These are phyloP conservation scores for Ophion ellenae DNA, from an alignment of 2,888 invertebrate genomes.

Conservation along the genomic window DNA sequence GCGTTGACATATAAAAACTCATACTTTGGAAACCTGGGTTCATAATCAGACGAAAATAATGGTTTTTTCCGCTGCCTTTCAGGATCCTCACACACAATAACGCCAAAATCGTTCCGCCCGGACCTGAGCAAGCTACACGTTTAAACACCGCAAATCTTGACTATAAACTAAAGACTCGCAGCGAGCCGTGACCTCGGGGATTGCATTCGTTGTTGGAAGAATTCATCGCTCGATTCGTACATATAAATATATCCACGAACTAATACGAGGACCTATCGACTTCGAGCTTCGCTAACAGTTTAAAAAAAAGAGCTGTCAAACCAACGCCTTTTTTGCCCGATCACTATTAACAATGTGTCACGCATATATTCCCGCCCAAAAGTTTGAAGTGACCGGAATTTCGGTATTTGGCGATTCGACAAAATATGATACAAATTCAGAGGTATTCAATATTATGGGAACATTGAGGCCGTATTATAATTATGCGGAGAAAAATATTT, in stretches of 20 bases:
- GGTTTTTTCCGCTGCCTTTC: slow-evolving; percentile 70
- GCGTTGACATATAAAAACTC: slow-evolving; percentile 73
- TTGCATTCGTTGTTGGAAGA: slow-evolving; percentile 37
- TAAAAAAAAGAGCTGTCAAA: slow-evolving; percentile 12
- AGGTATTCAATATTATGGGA: no score
- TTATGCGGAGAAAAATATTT: no score
- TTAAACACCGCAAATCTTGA: slow-evolving; percentile 70
- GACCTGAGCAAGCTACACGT: slow-evolving; percentile 90
- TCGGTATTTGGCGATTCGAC: no score
- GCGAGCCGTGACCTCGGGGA: slow-evolving; percentile 10
- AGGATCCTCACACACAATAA: slow-evolving; percentile 97
- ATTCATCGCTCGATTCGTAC: slow-evolving; percentile 53
- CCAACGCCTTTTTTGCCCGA: slow-evolving; percentile 45
- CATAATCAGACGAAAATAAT: slow-evolving; percentile 1
- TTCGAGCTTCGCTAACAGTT: not conserved
- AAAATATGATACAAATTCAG: no score
- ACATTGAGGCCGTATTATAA: no score
- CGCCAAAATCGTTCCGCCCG: slow-evolving; percentile 97
- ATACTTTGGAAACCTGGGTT: slow-evolving; percentile 7
- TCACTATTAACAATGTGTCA: no score
- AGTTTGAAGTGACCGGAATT: no score
- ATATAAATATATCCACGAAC: slow-evolving; percentile 43
- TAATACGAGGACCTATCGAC: slow-evolving; percentile 27
- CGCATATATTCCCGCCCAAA: not conserved
- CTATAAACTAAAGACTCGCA: slow-evolving; percentile 46